Evolutionary conservation across 2,113 vertebrate species (phyloP), one percentile per base, ranked within the genome.

Genomic region (Catharus minimus): DNA sequence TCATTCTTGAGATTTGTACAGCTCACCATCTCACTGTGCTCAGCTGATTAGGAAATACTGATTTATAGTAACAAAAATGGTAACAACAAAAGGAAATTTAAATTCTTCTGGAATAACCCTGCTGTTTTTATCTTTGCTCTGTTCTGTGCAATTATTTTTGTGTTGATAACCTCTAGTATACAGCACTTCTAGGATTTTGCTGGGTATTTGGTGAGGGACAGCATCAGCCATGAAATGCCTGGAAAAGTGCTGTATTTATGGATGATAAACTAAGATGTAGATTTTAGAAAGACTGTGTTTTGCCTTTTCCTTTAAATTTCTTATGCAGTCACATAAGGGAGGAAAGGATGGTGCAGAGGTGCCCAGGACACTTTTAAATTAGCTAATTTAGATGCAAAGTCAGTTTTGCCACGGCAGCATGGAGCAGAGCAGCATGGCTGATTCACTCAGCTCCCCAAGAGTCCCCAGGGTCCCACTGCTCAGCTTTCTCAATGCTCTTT

Each of bases 371-470:
- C 32, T 65, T 92, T 90, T 33, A 90, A 93, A 84, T 88, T 22
- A 92, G 49, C 41, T 88, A 56, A 83, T 90, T 86, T 88, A 86
- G 65, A 65, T 93, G 77, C 20, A 17, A 81, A 88, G 84, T 57
- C 73, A 60, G 81, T 75, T 88, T 64, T 90, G 36, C 61, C 61
- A 49, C 24, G 38, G 89, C 49, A 81, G 56, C 38, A 17, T 24
- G 36, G 62, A 83, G 65, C 44, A 64, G 41, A 90, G 73, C 52
- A 88, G 69, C 65, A 18, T 3, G 32, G 73, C 71, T 94, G 81
- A 87, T 82, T 89, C 84, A 79, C 61, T 84, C 38, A 44, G 65
- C 20, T 84, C 43, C 52, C 41, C 65, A 53, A 1, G 26, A 67
- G 49, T 82, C 73, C 65, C 2, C 1, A 53, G 28, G 19, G 53